phyloP scores from a whole-genome alignment of 2,888 invertebrate genomes.

The Volucella inflata region DNA sequence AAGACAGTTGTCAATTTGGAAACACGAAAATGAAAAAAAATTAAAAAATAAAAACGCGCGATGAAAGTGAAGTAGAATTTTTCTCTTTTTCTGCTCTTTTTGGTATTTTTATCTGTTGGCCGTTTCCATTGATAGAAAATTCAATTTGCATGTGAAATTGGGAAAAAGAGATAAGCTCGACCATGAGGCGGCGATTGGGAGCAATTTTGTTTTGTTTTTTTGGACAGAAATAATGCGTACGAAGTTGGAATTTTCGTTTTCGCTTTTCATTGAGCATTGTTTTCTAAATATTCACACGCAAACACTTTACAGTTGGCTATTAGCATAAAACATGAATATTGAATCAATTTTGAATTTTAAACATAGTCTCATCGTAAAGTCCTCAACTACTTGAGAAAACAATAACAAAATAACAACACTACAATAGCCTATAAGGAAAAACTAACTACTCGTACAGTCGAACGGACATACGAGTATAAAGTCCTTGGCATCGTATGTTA shows the following conservation, averaged over 20 bases:
- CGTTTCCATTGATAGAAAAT: constrained; percentile 6
- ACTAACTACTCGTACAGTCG: no score
- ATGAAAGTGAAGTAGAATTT: constrained; percentile 28
- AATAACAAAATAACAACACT: no score
- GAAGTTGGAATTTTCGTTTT: neutral
- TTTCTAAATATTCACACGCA: neutral
- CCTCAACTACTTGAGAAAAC: no score
- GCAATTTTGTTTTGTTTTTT: neutral
- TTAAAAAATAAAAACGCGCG: no score
- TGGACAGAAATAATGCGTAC: constrained; percentile 4
- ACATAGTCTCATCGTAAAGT: no score
- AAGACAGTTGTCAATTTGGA: neutral
- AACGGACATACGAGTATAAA: no score
- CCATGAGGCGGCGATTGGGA: neutral
- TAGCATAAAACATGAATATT: no score
- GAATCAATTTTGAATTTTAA: no score
- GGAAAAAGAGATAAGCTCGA: constrained; percentile 1
- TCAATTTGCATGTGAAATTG: constrained; percentile 19
- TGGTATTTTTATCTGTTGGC: no score
- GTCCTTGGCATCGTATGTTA: no score
- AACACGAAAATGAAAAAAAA: constrained; percentile 4
- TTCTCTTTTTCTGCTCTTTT: constrained; percentile 1
- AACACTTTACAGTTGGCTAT: no score
- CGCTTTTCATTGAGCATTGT: neutral
- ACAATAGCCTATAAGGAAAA: no score